Conservation (phyloP, 1,140 invertebrate species). For the Neodiprion pinetum region DNA sequence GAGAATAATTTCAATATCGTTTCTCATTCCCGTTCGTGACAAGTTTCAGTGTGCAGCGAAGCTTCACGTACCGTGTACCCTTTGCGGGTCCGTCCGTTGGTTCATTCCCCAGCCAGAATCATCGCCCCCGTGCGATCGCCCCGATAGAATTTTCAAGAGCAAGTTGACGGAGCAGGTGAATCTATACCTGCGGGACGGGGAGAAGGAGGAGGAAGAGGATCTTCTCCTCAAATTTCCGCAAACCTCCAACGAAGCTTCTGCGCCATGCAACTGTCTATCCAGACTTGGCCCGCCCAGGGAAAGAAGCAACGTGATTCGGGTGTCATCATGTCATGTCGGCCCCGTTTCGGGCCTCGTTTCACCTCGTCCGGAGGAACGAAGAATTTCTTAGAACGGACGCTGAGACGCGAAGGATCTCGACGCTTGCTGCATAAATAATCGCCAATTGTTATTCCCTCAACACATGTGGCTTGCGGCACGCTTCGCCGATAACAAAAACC, state of each 20-base stretch:
- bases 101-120: too few relatives aligned
- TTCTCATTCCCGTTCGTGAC: too few relatives aligned
- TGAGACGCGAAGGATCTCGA: not conserved
- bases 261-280: not conserved
- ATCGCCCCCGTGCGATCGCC: too few relatives aligned
- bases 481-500: not conserved
- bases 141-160: too few relatives aligned
- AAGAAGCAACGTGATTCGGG: not conserved
- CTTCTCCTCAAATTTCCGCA: constrained; percentile 4
- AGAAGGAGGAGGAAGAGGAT: not conserved
- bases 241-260: constrained; percentile 6
- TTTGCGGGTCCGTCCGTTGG: too few relatives aligned
- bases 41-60: too few relatives aligned
- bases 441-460: not conserved
- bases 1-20: too few relatives aligned
- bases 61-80: too few relatives aligned
- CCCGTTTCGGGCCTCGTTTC: not conserved
- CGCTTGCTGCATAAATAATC: not conserved
- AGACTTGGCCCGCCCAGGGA: not conserved
- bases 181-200: too few relatives aligned
- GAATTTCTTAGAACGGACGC: not conserved
- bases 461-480: not conserved
- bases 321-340: not conserved
- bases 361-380: not conserved
- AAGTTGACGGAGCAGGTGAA: too few relatives aligned